Base-by-base conservation (phyloP, 2,888 invertebrate genomes). In the Meiosimyza platycephala region DNA sequence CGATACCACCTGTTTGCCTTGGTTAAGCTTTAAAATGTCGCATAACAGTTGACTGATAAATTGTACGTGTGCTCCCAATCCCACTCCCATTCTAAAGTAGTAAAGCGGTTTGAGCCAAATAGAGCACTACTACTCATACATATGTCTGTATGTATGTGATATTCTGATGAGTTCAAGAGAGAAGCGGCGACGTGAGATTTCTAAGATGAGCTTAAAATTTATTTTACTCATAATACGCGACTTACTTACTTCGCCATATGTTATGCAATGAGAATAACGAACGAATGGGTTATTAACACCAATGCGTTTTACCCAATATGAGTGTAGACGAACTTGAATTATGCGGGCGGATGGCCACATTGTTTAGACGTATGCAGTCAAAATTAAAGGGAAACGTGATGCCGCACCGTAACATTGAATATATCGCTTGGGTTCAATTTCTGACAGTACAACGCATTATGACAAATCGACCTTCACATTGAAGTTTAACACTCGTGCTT, bases 401-500 rank as follows among this genome's bases (percentile, higher is more conserved):
- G 18, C 51, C 67, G 16, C 18, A 47, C 40, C 51, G 50, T 57
- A 55, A 22, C 11, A 40, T 47, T n/a, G 47, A 67, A 40, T 48
- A 57, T 28, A 52, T 3, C 52, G 12, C 52, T 52, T 64, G 15
- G 16, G 51, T 50, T 64, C 47, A 57, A 6, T 18, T 33, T 52
- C 22, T 65, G 16, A n/a, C 63, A 54, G 65, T 51, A 54, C 66
- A 7, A 33, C n/a, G n/a, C 55, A 55, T 48, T n/a, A 4, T 22
- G 18, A 40, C 40, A 13, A 16, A 18, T 16, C 75, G 79, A 79
- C 79, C 79, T 79, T 79, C 77, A 79, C 78, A 79, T 79, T 79
- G 78, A 78, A 78, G 78, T 75, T 54, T 70, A 74, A n/a, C 15
- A 40, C 40, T 40, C 9, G 40, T 40, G 40, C 40, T 28, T 40